Percentiles rank a stretch among this genome's conserved stretches.
phyloP scores from a whole-genome alignment of 2,888 invertebrate species.

The Deladenus siricidicola region DNA sequence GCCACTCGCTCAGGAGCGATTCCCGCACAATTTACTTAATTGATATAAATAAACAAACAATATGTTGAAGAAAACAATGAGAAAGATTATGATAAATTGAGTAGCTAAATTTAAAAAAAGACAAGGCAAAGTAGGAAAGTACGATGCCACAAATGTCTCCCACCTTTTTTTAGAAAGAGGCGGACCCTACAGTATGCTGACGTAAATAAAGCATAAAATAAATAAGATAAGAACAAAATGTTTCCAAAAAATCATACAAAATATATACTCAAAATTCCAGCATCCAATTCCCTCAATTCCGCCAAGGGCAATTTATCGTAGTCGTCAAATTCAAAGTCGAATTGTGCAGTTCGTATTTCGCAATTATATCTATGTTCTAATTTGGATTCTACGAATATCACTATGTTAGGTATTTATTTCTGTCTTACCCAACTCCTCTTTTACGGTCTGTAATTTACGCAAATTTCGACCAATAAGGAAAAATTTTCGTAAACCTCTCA shows the following conservation, averaged over 20 bases:
- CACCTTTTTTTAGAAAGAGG: no score
- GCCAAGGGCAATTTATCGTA: conserved; percentile 34
- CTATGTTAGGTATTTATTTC: not conserved
- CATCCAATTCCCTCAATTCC: conserved; percentile 36
- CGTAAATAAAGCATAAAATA: not conserved
- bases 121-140: not conserved
- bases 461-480: conserved; percentile 45
- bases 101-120: not conserved
- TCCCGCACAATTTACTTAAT: conserved; percentile 51
- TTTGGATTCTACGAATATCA: not conserved
- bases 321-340: conserved; percentile 47
- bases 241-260: no score
- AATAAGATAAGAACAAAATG: not conserved
- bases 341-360: conserved; percentile 32
- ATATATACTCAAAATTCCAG: conserved; percentile 46
- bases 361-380: conserved; percentile 18
- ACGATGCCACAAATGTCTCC: no score
- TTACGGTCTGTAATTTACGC: conserved; percentile 35
- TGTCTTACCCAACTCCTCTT: conserved; percentile 32
- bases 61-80: no score
- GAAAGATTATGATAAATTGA: no score
- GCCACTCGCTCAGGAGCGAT: conserved; percentile 45
- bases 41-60: not conserved
- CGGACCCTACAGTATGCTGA: no score
- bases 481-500: conserved; percentile 44